Evolutionary conservation across 1,140 invertebrate species (phyloP).

Genomic region (Linepithema humile): DNA sequence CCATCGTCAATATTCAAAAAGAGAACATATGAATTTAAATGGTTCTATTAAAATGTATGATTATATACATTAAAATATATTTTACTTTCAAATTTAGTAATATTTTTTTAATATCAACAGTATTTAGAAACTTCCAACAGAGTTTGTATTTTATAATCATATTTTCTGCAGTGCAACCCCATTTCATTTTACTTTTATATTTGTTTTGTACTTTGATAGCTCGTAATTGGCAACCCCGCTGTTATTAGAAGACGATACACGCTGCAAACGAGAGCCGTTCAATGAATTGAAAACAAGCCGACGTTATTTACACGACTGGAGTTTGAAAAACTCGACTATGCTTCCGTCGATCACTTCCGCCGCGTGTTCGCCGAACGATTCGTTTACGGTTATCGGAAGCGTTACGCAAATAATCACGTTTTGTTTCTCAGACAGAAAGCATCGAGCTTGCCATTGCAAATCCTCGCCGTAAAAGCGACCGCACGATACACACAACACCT

Average conservation of each 20-base stretch:
- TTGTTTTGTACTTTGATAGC: slow-evolving; percentile 21
- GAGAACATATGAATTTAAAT: background rate
- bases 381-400: slow-evolving; percentile 35
- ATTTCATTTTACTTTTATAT: slow-evolving; percentile 13
- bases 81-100: background rate
- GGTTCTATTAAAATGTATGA: background rate
- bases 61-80: background rate
- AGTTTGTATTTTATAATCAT: slow-evolving; percentile 16
- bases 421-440: slow-evolving; percentile 15
- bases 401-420: slow-evolving; percentile 36
- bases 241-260: slow-evolving; percentile 41
- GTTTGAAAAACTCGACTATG: slow-evolving; percentile 32
- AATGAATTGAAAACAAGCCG: slow-evolving; percentile 47
- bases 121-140: background rate
- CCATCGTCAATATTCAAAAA: background rate
- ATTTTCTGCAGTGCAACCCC: background rate
- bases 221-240: slow-evolving; percentile 34
- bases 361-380: background rate
- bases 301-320: slow-evolving; percentile 39
- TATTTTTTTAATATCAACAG: background rate
- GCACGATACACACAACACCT: background rate
- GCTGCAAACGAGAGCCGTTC: background rate
- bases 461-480: background rate
- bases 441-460: background rate
- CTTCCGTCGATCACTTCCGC: slow-evolving; percentile 32